phyloP scores from a whole-genome alignment of 2,113 vertebrate genomes.

The Lasiurus cinereus region DNA sequence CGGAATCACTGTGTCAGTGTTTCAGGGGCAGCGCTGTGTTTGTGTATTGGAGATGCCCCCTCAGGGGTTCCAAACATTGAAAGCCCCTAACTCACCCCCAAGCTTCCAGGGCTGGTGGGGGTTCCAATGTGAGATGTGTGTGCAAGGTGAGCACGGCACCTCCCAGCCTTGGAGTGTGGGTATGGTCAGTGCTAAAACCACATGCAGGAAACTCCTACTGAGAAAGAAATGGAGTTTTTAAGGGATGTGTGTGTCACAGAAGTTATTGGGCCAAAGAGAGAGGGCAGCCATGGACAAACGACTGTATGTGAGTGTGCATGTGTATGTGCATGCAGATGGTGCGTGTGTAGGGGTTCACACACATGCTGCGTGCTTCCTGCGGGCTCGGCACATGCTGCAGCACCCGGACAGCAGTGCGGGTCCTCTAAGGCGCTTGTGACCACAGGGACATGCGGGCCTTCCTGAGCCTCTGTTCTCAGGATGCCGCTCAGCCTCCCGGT shows the following conservation, averaged over 20 bases:
- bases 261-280: not conserved
- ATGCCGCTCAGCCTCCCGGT: too few species aligned
- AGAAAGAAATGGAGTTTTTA: not conserved
- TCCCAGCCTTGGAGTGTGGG: accelerated
- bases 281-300: not conserved
- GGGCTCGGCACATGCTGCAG: not conserved
- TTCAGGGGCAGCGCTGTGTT: not conserved
- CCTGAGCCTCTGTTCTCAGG: not conserved
- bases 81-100: not conserved
- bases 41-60: not conserved
- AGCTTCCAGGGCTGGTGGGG: not conserved
- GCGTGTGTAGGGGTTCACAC: not conserved
- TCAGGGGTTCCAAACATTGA: not conserved
- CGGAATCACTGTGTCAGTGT: not conserved
- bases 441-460: not conserved
- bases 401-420: not conserved
- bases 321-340: too few species aligned
- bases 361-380: not conserved
- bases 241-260: accelerated
- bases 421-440: not conserved
- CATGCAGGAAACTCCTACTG: not conserved
- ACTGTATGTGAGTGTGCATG: not conserved
- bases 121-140: not conserved
- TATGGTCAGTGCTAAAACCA: accelerated
- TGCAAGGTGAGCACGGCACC: not conserved